Evolutionary conservation across 2,797 vertebrate species (phyloP), one percentile per base, ranked within the genome.

Genomic region (Synaphobranchus kaupii): DNA sequence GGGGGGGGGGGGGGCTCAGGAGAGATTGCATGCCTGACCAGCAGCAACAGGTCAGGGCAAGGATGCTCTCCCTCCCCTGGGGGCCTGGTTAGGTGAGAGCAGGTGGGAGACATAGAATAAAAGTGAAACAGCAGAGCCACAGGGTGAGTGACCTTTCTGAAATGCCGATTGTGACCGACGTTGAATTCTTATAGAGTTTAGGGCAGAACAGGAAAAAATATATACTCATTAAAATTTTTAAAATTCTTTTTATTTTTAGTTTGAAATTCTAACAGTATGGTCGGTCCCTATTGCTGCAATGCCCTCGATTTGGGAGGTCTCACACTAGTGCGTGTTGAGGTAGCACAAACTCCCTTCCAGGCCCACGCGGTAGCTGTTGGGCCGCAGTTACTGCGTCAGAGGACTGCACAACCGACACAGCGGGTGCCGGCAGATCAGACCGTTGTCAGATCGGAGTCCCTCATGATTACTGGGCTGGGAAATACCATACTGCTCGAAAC

Each of bases 41-140:
- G 63, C 63, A 66, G n/a, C 63, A 66, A 25, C 63, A 28, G 63
- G 63, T 66, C 63, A 66, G 63, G 63, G 63, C 63, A 66, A 66
- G n/a, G 63, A 66, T 66, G 63, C 25, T 66, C 5, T 66, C 25
- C 63, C n/a, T 25, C 25, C 25, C 22, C 63, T n/a, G 63, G n/a
- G 5, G 22, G 1, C 63, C 25, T 9, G 63, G n/a, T 25, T 5
- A 66, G 63, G 7, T 66, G 25, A 66, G 63, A 10, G 63, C 22
- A 66, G 63, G 22, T 13, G 63, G 1, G 9, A n/a, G n/a, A 28
- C 20, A 58, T 20, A 22, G n/a, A 66, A 66, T 66, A 8, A 66
- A 66, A 66, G 3, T 28, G n/a, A 66, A 66, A 66, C 63, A 66
- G n/a, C n/a, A 66, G 63, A 2, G 6, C 4, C 9, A 60, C 3